Conservation (phyloP, 2,113 vertebrate genomes). For the human region DNA sequence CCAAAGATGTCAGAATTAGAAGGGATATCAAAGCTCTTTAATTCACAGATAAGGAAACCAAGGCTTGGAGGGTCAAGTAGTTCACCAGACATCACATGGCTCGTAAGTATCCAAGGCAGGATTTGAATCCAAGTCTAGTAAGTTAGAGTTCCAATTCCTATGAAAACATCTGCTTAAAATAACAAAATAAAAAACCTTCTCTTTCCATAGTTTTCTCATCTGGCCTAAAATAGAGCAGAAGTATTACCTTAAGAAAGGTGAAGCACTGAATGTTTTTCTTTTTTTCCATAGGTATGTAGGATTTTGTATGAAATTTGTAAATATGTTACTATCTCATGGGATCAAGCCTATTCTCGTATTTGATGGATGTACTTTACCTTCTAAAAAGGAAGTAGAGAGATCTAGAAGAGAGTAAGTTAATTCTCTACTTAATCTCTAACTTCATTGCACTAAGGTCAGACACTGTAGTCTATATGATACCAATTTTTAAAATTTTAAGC, state of each 20-base stretch:
- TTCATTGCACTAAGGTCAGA: neutral
- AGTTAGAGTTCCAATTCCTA: neutral
- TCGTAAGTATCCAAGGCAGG: neutral
- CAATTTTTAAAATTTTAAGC: neutral
- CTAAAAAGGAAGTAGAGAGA: constrained; percentile 96
- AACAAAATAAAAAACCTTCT: neutral
- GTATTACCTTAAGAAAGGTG: neutral
- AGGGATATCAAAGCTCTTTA: neutral
- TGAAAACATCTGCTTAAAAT: neutral
- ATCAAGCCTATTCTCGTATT: constrained; percentile 96
- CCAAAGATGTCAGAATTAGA: neutral
- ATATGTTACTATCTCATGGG: constrained; percentile 93
- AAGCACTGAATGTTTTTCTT: neutral
- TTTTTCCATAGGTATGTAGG: constrained; percentile 89
- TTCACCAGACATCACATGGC: neutral
- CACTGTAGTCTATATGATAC: neutral
- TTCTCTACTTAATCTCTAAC: neutral
- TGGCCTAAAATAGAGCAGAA: constrained; percentile 19
- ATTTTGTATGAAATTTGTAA: constrained; percentile 98
- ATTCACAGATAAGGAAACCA: neutral
- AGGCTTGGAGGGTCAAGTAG: neutral
- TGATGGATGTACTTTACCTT: constrained; percentile 96
- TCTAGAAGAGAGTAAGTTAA: constrained; percentile 93
- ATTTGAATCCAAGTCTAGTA: neutral
- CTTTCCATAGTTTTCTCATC: neutral